Conservation (phyloP, 2,888 invertebrate genomes). For the Smittia aterrima region DNA sequence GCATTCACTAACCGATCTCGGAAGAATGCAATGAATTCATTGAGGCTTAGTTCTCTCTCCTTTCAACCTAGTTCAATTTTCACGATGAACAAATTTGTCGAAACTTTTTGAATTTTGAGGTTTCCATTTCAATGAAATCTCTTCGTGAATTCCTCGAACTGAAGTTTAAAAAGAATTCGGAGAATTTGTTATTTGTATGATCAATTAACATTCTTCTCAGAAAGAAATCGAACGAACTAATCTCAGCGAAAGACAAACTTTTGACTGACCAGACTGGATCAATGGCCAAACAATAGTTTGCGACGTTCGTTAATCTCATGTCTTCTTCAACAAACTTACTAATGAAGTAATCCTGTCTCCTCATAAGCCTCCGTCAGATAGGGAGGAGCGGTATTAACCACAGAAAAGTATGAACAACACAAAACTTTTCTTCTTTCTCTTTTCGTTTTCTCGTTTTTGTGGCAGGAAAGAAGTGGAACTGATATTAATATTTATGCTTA, state of each 20-base stretch:
- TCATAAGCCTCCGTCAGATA: not conserved
- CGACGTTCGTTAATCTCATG: not conserved
- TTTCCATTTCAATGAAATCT: not conserved
- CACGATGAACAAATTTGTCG: not conserved
- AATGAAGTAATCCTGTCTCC: slow-evolving; percentile 4
- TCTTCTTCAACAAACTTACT: slow-evolving; percentile 6
- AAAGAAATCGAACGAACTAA: too few species aligned
- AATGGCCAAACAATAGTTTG: not conserved
- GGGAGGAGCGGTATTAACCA: not conserved
- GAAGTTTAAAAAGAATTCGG: not conserved
- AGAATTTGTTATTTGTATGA: too few species aligned
- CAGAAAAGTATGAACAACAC: not conserved
- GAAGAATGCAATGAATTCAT: slow-evolving; percentile 17
- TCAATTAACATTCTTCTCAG: too few species aligned
- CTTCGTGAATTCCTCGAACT: not conserved
- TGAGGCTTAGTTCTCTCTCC: slow-evolving; percentile 13
- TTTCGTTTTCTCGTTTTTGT: not conserved
- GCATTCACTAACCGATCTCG: not conserved
- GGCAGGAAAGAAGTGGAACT: not conserved
- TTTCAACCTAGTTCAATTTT: too few species aligned
- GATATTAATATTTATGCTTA: slow-evolving; percentile 37
- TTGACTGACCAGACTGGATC: not conserved
- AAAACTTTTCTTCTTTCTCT: not conserved
- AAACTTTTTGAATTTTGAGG: slow-evolving; percentile 6
- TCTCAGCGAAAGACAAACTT: too few species aligned